Conservation (phyloP, 1,140 invertebrate species). For the Drosophila tropicalis region DNA sequence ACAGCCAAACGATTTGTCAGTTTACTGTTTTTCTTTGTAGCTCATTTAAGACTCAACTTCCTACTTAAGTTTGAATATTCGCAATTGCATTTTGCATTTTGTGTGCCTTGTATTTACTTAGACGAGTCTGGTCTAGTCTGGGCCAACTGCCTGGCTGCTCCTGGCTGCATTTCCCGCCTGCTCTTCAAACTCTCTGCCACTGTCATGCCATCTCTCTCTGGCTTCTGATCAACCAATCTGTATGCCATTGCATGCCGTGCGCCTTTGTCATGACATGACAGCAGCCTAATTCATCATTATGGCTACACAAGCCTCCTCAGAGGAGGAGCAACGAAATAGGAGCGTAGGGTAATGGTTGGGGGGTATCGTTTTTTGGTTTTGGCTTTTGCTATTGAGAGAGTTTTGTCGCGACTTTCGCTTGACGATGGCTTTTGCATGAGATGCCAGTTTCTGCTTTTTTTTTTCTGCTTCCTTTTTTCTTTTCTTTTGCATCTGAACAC, state of each 20-base stretch:
- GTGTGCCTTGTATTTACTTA: constrained; percentile 66
- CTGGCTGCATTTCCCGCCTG: not conserved
- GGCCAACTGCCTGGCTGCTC: not conserved
- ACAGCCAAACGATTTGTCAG: constrained; percentile 73
- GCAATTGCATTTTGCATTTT: constrained; percentile 66
- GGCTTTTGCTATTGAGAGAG: constrained; percentile 56
- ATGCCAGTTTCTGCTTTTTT: constrained; percentile 33
- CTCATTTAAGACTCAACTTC: constrained; percentile 74
- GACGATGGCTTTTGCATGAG: constrained; percentile 55
- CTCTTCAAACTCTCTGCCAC: not conserved
- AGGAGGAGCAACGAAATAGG: constrained; percentile 3
- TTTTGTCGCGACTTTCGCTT: constrained; percentile 81
- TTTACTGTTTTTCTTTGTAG: constrained; percentile 37
- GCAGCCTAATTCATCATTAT: constrained; percentile 83
- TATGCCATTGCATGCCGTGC: constrained; percentile 67
- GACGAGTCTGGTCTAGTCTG: constrained; percentile 27
- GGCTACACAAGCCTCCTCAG: constrained; percentile 47
- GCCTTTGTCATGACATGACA: constrained; percentile 82
- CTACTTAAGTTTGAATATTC: constrained; percentile 76
- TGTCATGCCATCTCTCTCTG: not conserved
- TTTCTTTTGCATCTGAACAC: constrained; percentile 37
- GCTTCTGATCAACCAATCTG: constrained; percentile 11
- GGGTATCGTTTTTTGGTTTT: constrained; percentile 1
- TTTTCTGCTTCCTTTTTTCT: not conserved
- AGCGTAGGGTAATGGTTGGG: constrained; percentile 22